Evolutionary conservation across 2,888 invertebrate species (phyloP).

Genomic region (Drosophila dives): DNA sequence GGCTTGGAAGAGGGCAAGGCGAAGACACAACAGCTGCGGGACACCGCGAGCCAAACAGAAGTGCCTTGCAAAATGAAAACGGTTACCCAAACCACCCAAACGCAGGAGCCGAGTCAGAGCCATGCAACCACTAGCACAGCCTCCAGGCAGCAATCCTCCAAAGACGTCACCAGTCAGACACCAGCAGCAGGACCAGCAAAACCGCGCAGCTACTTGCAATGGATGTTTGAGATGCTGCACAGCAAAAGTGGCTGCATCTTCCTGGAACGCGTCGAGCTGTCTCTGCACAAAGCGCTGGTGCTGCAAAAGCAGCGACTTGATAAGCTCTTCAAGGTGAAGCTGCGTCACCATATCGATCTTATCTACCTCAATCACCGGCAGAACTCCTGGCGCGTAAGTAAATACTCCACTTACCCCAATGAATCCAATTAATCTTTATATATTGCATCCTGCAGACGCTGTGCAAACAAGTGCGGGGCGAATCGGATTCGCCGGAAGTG

Average conservation of each 20-base stretch:
- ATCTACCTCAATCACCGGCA: slow-evolving; percentile 79
- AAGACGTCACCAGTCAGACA: slow-evolving; percentile 18
- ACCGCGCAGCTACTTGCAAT: slow-evolving; percentile 77
- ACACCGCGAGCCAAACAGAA: slow-evolving; percentile 27
- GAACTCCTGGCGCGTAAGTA: slow-evolving; percentile 77
- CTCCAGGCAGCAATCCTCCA: neutral
- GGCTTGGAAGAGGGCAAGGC: slow-evolving; percentile 58
- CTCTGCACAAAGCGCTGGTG: slow-evolving; percentile 78
- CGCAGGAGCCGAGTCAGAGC: neutral
- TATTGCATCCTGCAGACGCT: slow-evolving; percentile 56
- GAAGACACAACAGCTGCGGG: neutral
- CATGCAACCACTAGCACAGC: slow-evolving; percentile 10
- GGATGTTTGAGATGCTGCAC: slow-evolving; percentile 83
- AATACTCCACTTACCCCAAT: neutral
- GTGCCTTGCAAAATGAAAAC: neutral
- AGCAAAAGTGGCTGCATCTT: slow-evolving; percentile 81
- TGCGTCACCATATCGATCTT: slow-evolving; percentile 80
- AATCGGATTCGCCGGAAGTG: slow-evolving; percentile 48
- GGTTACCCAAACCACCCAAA: slow-evolving; percentile 15
- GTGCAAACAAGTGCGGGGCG: slow-evolving; percentile 54
- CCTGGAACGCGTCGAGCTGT: slow-evolving; percentile 81
- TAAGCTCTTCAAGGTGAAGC: slow-evolving; percentile 72
- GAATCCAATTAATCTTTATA: neutral
- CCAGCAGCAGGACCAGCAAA: slow-evolving; percentile 3
- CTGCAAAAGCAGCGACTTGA: slow-evolving; percentile 77